Conservation (phyloP, 2,888 invertebrate genomes). For the Patella depressa region DNA sequence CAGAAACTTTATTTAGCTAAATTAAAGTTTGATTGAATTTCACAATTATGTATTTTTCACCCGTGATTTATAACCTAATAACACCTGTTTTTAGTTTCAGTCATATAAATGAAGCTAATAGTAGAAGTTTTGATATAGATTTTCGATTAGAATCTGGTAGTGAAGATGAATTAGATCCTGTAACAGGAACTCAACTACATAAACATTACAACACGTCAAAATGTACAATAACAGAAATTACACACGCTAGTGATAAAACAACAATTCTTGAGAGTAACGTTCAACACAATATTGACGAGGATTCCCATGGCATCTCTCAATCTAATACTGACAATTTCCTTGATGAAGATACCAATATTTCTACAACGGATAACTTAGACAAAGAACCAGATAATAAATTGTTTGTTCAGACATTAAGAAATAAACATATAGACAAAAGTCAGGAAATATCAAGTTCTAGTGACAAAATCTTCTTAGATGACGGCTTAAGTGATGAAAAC, state of each 20-base stretch:
- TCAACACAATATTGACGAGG: not conserved
- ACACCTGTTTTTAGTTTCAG: not conserved
- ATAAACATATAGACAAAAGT: not conserved
- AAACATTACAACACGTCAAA: not conserved
- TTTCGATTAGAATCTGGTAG: constrained; percentile 1
- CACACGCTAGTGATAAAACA: not conserved
- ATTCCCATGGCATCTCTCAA: not conserved
- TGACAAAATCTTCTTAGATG: constrained; percentile 2
- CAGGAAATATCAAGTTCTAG: not conserved
- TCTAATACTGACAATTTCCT: not conserved
- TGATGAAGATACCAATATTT: not conserved
- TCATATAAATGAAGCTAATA: not conserved
- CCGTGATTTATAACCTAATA: no score
- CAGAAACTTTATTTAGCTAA: no score
- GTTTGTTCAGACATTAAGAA: no score
- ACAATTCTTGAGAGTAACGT: not conserved
- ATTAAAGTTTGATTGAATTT: no score
- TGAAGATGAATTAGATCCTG: not conserved
- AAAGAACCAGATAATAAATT: no score
- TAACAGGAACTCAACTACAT: not conserved
- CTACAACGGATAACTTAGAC: not conserved
- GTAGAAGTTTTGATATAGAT: not conserved
- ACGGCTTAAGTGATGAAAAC: not conserved
- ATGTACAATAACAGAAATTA: not conserved
- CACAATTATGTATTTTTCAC: no score